Evolutionary conservation across 1,140 invertebrate species (phyloP).

Genomic region (Agrypnia vestita): DNA sequence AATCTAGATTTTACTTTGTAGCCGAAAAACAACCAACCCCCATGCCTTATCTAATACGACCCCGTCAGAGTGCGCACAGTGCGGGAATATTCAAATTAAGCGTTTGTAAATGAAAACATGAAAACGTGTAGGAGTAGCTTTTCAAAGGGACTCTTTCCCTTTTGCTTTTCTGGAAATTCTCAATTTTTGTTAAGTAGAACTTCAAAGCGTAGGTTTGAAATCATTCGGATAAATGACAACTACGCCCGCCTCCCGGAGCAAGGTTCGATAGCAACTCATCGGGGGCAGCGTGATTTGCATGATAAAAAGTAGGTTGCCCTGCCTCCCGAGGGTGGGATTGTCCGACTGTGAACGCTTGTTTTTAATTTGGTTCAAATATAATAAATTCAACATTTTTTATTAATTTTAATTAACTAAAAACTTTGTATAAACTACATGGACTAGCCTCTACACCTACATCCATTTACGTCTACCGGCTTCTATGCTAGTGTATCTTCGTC

Average conservation of each 20-base stretch:
- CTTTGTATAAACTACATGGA: no score
- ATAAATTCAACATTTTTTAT: no score
- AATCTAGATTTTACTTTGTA: no score
- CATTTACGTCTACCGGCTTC: no score
- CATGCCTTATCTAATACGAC: no score
- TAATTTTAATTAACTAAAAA: no score
- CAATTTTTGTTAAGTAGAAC: constrained; percentile 30
- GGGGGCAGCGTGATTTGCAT: constrained; percentile 54
- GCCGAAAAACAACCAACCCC: no score
- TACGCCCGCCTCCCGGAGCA: constrained; percentile 49
- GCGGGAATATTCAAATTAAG: constrained; percentile 12
- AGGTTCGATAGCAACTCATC: constrained; percentile 47
- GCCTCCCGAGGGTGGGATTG: background rate
- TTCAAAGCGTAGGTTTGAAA: constrained; percentile 57
- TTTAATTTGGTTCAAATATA: no score
- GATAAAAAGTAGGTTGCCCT: constrained; percentile 42
- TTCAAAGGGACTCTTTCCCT: constrained; percentile 17
- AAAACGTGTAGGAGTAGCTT: background rate
- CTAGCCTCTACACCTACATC: no score
- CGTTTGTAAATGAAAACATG: constrained; percentile 1
- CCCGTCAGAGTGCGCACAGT: no score
- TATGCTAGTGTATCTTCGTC: no score
- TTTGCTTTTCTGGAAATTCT: constrained; percentile 16
- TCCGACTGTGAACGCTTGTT: background rate
- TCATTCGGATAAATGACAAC: constrained; percentile 59